phyloP scores from a whole-genome alignment of 1,140 invertebrate species.

The Plutomurus gul region DNA sequence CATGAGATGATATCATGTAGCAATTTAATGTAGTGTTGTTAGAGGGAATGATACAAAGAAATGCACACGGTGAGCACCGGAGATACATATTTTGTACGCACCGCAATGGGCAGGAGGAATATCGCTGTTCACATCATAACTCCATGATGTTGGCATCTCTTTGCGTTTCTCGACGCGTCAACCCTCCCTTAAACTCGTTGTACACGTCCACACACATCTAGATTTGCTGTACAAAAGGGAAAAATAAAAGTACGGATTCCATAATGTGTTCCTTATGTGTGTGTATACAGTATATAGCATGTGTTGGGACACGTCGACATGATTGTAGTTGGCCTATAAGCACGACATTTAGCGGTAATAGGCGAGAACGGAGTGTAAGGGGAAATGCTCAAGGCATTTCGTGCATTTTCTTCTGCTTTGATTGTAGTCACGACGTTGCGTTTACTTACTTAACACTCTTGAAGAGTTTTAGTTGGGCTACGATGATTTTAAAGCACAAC shows the following conservation, averaged over 20 bases:
- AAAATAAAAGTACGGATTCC: not conserved
- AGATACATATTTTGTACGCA: too few species aligned
- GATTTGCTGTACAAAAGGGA: not conserved
- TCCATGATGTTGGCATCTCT: not conserved
- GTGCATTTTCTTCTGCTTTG: not conserved
- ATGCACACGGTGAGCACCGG: too few species aligned
- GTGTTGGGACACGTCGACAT: too few species aligned
- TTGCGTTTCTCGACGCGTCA: not conserved
- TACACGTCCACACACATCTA: not conserved
- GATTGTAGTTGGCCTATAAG: too few species aligned
- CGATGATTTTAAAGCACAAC: conserved; percentile 6
- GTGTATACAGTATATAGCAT: not conserved
- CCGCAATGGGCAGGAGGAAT: too few species aligned
- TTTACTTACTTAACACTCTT: not conserved
- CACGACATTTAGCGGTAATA: too few species aligned
- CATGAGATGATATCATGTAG: too few species aligned
- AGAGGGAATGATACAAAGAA: too few species aligned
- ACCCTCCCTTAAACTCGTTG: not conserved
- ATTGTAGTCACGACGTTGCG: not conserved
- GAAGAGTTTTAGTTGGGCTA: not conserved
- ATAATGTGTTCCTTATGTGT: not conserved
- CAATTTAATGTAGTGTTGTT: too few species aligned
- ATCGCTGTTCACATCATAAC: too few species aligned
- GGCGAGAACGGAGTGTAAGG: too few species aligned
- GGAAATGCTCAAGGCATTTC: not conserved